Base-by-base conservation (phyloP, 2,113 vertebrate species). In the Gadus chalcogrammus region DNA sequence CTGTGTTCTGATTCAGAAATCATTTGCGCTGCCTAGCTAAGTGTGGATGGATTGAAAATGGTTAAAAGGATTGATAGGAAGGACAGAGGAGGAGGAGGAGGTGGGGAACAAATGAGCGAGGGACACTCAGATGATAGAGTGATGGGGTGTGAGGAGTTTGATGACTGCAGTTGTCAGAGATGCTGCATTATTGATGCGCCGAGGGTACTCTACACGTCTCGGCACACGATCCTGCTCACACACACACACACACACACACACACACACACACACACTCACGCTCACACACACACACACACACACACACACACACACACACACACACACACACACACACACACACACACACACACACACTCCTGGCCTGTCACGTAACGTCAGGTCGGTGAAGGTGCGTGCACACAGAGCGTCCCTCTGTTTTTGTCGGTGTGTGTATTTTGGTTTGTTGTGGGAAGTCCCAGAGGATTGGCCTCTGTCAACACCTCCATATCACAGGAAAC, bases 101-200 rank as follows among this genome's bases (percentile, higher is more conserved):
- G 67, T 64, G 66, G 61, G 20, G 60, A 18, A 71, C 38, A 63
- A 70, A 53, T 5, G 65, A 53, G n/a, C n/a, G 60, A 68, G 35
- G 15, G n/a, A 64, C 15, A 64, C 15, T 35, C 12, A 35, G 60
- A 20, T 27, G 69, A 3, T 22, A 67, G 71, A 63, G 52, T 64
- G 71, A 75, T 22, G 63, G 71, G 64, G 70, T n/a, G 15, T 7
- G 31, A 72, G 66, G 78, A 78, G 76, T 87, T 85, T 86, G 85
- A 87, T 82, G 84, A 78, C 80, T 77, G 60, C 71, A 67, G 71
- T 84, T 86, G 88, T 88, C 85, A 79, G 67, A 84, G 76, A 48
- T 64, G 72, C 80, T 90, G 85, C 83, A 90, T 88, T 90, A 90
- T 90, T 90, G 87, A 90, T 90, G 88, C 58, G 69, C 65, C 60